Conservation (phyloP, 2,888 invertebrate genomes). For the Drosophila trichaetosa region DNA sequence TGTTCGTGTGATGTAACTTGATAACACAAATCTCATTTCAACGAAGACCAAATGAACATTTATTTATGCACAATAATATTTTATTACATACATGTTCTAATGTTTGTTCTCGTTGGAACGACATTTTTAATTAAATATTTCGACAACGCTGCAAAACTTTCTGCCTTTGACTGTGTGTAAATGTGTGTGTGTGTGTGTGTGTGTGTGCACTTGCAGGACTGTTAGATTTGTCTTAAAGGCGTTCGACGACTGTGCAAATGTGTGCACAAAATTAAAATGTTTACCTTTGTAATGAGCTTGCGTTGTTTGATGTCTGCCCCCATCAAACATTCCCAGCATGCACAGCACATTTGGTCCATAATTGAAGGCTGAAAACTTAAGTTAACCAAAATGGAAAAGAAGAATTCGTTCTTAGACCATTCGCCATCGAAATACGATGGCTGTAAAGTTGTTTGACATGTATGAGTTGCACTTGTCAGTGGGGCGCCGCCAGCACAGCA, state of each 20-base stretch:
- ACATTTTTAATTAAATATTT: conserved; percentile 38
- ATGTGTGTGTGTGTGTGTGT: no score
- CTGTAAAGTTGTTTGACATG: conserved; percentile 52
- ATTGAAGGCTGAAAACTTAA: background rate
- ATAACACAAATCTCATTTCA: conserved; percentile 67
- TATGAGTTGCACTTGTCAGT: conserved; percentile 48
- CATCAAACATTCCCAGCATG: conserved; percentile 8
- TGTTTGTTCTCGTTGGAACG: conserved; percentile 8
- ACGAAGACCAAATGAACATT: conserved; percentile 10
- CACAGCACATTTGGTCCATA: background rate
- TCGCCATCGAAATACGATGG: conserved; percentile 2
- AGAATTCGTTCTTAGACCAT: conserved; percentile 34
- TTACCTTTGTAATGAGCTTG: conserved; percentile 56
- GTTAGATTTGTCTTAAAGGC: background rate
- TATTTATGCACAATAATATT: conserved; percentile 7
- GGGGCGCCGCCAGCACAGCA: conserved; percentile 21
- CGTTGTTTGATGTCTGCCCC: conserved; percentile 25
- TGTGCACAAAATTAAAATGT: conserved; percentile 53
- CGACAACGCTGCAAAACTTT: conserved; percentile 2
- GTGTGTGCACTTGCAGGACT: conserved; percentile 10
- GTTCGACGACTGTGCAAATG: conserved; percentile 32
- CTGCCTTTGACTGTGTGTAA: background rate
- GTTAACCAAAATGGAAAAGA: conserved; percentile 33
- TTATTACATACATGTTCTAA: background rate
- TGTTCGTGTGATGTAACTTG: conserved; percentile 53